Evolutionary conservation across 2,888 invertebrate genomes (phyloP).

Genomic region (Oligia fasciuncula): DNA sequence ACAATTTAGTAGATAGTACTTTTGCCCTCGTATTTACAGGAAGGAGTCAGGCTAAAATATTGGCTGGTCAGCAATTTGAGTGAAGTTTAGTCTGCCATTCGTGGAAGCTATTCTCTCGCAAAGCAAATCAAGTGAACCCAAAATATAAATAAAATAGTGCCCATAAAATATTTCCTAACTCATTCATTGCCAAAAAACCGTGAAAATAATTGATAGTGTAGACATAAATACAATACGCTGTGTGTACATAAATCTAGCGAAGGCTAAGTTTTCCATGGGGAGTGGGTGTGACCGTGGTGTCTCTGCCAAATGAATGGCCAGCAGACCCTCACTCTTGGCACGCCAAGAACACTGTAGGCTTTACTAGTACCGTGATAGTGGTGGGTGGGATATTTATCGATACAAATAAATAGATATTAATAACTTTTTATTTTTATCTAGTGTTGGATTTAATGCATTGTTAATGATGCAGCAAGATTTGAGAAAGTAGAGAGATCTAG

Average conservation of each 20-base stretch:
- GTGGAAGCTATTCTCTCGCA: neutral
- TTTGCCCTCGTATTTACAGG: neutral
- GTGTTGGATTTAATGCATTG: neutral
- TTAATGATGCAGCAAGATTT: neutral
- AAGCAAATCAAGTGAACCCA: neutral
- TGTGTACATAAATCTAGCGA: slow-evolving; percentile 27
- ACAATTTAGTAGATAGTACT: neutral
- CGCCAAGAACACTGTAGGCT: slow-evolving; percentile 63
- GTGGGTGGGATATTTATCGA: slow-evolving; percentile 24
- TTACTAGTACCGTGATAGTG: slow-evolving; percentile 2
- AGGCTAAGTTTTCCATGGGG: slow-evolving; percentile 17
- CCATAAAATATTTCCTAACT: neutral
- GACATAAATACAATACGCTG: slow-evolving; percentile 10
- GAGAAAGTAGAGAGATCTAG: neutral
- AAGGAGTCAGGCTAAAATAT: neutral
- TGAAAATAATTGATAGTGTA: slow-evolving; percentile 15
- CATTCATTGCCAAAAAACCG: slow-evolving; percentile 22
- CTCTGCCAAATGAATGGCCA: slow-evolving; percentile 41
- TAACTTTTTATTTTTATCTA: no score
- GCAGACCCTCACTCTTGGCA: slow-evolving; percentile 57
- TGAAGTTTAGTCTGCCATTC: neutral
- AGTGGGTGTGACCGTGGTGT: slow-evolving; percentile 16
- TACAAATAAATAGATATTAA: neutral
- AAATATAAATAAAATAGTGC: neutral
- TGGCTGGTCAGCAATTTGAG: neutral